These are phyloP conservation scores for Cenopis cana DNA, from an alignment of 2,888 invertebrate genomes.

Conservation along the genomic window DNA sequence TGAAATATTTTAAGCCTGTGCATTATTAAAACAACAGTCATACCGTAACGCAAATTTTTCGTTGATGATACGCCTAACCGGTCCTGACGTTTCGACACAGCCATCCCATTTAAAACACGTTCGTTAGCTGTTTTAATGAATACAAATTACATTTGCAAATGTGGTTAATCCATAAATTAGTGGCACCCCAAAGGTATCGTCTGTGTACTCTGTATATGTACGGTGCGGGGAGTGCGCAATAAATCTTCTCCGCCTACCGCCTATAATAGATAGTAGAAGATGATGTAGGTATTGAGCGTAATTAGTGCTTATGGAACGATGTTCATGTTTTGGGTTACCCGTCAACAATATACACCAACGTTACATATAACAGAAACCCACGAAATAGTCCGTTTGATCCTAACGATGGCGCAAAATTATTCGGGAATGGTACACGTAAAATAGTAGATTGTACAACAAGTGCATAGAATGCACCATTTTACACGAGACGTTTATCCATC, in stretches of 20 bases:
- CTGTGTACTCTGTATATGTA: constrained; percentile 21
- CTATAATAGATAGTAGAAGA: constrained; percentile 43
- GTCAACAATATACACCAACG: not conserved
- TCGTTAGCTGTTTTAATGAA: constrained; percentile 73
- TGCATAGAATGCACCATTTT: no score
- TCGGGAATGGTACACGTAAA: no score
- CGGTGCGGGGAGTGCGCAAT: constrained; percentile 42
- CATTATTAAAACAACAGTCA: constrained; percentile 17
- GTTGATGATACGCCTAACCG: constrained; percentile 30
- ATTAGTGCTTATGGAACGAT: not conserved
- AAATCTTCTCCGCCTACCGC: constrained; percentile 49
- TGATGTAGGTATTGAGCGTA: constrained; percentile 35
- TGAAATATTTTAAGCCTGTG: not conserved
- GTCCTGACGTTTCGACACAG: constrained; percentile 29
- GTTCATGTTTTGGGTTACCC: not conserved
- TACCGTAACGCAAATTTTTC: constrained; percentile 18
- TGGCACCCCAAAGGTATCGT: constrained; percentile 54
- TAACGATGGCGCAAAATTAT: no score
- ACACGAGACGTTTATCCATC: no score
- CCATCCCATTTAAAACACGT: constrained; percentile 56
- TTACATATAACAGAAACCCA: not conserved
- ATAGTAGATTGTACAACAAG: no score
- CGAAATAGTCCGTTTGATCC: no score
- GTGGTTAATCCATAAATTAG: constrained; percentile 83
- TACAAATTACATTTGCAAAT: constrained; percentile 84